Evolutionary conservation across 2,113 vertebrate genomes (phyloP).

Genomic region (Illadopsis cleaveri): DNA sequence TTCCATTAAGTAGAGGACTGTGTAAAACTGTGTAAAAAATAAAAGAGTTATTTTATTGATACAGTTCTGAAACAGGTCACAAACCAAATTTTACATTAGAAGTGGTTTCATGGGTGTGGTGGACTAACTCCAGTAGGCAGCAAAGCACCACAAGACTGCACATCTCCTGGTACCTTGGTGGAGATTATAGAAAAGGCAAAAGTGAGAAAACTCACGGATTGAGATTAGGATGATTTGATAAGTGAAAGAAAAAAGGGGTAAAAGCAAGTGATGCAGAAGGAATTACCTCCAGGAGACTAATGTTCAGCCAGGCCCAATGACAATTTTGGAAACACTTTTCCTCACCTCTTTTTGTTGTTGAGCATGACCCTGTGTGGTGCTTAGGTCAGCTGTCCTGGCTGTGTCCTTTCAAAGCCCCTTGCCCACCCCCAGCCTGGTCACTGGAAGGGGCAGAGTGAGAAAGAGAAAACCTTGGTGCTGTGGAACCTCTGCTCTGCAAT

Average conservation of each 20-base stretch:
- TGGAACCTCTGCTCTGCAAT: neutral
- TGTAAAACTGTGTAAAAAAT: neutral
- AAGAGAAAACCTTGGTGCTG: neutral
- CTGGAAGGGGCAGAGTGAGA: neutral
- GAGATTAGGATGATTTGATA: neutral
- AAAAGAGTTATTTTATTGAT: neutral
- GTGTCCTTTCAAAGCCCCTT: neutral
- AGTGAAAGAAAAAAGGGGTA: neutral
- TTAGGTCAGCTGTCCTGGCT: neutral
- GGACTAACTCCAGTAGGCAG: neutral
- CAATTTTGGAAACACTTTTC: neutral
- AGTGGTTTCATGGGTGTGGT: neutral
- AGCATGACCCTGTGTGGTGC: neutral
- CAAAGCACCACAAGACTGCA: neutral
- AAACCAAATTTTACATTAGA: neutral
- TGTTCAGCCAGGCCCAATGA: neutral
- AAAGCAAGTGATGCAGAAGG: neutral
- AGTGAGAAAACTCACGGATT: rapidly evolving
- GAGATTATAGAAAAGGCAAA: neutral
- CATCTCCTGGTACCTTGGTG: rapidly evolving
- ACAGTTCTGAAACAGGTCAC: neutral
- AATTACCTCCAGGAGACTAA: neutral
- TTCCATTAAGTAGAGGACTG: neutral
- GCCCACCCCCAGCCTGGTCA: rapidly evolving
- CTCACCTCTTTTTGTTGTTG: neutral